phyloP scores from a whole-genome alignment of 2,113 vertebrate genomes.

The Pomatostomus ruficeps region DNA sequence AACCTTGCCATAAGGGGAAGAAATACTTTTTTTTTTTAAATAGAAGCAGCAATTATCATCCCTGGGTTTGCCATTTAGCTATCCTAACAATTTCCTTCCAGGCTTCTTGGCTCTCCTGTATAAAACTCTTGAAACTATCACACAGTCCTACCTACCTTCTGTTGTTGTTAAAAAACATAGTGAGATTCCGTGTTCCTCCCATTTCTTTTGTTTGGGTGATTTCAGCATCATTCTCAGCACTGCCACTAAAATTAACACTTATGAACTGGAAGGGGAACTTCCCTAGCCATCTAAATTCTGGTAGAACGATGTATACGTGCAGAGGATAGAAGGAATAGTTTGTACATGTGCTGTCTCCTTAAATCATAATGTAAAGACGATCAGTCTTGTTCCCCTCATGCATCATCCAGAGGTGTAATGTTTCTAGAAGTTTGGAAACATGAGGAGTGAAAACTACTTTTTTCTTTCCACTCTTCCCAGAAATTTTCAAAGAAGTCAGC shows the following conservation, averaged over 20 bases:
- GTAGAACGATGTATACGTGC: rapidly evolving
- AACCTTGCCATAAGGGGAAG: not conserved
- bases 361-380: rapidly evolving
- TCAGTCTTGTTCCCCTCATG: not conserved
- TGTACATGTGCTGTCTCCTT: rapidly evolving
- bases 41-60: not conserved
- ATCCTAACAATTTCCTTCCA: not conserved
- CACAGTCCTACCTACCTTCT: not conserved
- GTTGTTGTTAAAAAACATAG: not conserved
- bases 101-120: not conserved
- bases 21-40: not conserved
- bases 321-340: not conserved
- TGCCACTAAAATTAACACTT: not conserved
- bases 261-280: not conserved
- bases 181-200: not conserved
- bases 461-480: not conserved
- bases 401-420: not conserved
- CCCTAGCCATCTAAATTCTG: not conserved
- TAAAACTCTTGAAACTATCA: not conserved
- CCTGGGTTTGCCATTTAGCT: not conserved
- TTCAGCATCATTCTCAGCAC: not conserved
- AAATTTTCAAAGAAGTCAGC: not conserved
- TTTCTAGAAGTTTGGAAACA: not conserved
- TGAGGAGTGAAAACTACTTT: not conserved
- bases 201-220: not conserved